phyloP scores from a whole-genome alignment of 1,140 invertebrate genomes.

The Aleiodes sp. region DNA sequence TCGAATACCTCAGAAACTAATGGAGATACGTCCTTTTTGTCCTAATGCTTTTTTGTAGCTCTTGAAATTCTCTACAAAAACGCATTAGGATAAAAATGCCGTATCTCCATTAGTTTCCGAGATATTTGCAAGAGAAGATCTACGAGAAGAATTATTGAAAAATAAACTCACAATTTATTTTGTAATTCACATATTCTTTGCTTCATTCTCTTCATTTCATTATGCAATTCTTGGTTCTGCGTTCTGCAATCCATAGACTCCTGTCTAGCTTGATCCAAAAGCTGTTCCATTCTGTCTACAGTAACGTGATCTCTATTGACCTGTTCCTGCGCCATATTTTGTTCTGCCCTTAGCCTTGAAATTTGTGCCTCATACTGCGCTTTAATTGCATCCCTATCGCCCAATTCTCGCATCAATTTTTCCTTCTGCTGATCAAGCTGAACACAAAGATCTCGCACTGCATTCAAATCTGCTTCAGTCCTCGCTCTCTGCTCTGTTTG shows the following conservation, averaged over 20 bases:
- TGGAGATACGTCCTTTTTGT: too few species aligned
- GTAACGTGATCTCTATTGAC: slow-evolving; percentile 62
- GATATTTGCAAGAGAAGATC: too few species aligned
- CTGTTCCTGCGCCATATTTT: slow-evolving; percentile 60
- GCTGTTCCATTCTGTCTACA: slow-evolving; percentile 63
- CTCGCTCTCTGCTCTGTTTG: slow-evolving; percentile 54
- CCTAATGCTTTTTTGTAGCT: too few species aligned
- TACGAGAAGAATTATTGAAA: not conserved
- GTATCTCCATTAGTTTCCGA: too few species aligned
- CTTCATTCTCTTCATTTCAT: slow-evolving; percentile 63
- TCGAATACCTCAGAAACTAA: too few species aligned
- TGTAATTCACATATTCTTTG: slow-evolving; percentile 63
- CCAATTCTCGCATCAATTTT: slow-evolving; percentile 55
- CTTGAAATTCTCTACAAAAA: too few species aligned
- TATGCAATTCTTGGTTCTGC: slow-evolving; percentile 65
- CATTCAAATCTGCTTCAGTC: slow-evolving; percentile 61
- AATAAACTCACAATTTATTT: slow-evolving; percentile 65
- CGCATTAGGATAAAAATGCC: too few species aligned
- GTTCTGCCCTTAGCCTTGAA: slow-evolving; percentile 54
- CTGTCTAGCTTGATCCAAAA: slow-evolving; percentile 64
- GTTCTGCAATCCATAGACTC: slow-evolving; percentile 66
- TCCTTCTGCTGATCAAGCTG: slow-evolving; percentile 69
- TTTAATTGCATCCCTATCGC: slow-evolving; percentile 56
- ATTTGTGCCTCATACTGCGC: slow-evolving; percentile 61
- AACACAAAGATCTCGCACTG: slow-evolving; percentile 65